Conservation (phyloP, 2,797 vertebrate genomes). For the Coluber constrictor region DNA sequence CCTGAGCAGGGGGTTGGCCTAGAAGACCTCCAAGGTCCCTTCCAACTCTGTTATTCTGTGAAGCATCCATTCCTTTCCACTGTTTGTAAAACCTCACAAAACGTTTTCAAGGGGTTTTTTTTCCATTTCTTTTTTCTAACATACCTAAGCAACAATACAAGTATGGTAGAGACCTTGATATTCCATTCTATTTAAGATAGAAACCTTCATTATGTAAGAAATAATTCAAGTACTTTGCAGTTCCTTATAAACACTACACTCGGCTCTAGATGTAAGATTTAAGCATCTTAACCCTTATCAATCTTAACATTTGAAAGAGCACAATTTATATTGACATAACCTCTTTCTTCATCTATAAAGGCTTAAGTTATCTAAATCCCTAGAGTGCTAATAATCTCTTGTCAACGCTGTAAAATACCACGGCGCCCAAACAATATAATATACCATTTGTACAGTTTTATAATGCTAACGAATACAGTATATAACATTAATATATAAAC, state of each 20-base stretch:
- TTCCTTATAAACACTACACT: background rate
- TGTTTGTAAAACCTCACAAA: background rate
- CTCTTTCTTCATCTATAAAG: background rate
- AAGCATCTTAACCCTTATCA: background rate
- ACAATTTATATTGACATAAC: background rate
- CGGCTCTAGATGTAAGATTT: background rate
- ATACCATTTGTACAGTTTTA: background rate
- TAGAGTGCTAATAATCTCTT: background rate
- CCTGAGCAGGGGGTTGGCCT: no score
- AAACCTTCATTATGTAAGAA: background rate
- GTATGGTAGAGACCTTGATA: background rate
- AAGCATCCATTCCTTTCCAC: background rate
- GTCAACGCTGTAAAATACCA: background rate
- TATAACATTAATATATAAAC: background rate
- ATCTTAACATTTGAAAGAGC: background rate
- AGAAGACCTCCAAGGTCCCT: no score
- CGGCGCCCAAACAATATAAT: background rate
- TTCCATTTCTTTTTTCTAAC: background rate
- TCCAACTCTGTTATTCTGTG: no score
- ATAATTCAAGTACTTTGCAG: background rate
- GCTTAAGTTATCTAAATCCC: background rate
- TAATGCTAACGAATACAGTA: background rate
- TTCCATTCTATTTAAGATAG: background rate
- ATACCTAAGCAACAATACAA: background rate
- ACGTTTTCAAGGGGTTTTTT: background rate